Evolutionary conservation across 2,888 invertebrate species (phyloP), one percentile per base, ranked within the genome.

Genomic region (Dasypogon diadema): DNA sequence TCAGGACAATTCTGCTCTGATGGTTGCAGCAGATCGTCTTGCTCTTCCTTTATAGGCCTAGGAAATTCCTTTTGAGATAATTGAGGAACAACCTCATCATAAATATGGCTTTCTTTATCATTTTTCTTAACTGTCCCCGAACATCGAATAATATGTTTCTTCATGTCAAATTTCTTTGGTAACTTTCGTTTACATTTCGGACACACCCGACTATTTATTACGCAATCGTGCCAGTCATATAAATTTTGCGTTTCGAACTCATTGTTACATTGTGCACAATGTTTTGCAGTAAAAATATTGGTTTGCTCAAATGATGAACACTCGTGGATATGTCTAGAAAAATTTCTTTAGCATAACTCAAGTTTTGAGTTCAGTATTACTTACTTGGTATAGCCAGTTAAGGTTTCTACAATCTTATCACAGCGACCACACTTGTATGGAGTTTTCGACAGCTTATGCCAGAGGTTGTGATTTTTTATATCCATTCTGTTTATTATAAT

Each of bases 391-490:
- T 77, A 78, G 80, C 81, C 81, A 81, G 1, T 79, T 26, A 79
- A 80, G 26, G 56, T 83, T 77, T 79, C 84, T 82, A 81, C 87
- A 79, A 81, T 82, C 34, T 82, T 82, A 0, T 81, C 79, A 80
- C 89, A 89, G 2, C 84, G 80, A 0, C 83, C 82, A 77, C 89
- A 89, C 65, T 81, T 80, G 81, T 88, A 89, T 0, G 87, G 87
- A 0, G 84, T 83, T 30, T 82, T 83, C 0, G 83, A 83, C 2
- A 81, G 79, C 26, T 81, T 81, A 80, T 89, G 89, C 81, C 83
- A 83, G 21, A 82, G 79, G 79, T 89, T 89, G 78, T 89, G 89
- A 0, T 82, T 78, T 3, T 81, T 80, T 0, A 87, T 83, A 46
- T 87, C 87, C 4, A 85, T 86, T 0, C 77, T 30, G 0, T 83